phyloP scores from a whole-genome alignment of 2,888 invertebrate genomes.

The Deilephila elpenor region DNA sequence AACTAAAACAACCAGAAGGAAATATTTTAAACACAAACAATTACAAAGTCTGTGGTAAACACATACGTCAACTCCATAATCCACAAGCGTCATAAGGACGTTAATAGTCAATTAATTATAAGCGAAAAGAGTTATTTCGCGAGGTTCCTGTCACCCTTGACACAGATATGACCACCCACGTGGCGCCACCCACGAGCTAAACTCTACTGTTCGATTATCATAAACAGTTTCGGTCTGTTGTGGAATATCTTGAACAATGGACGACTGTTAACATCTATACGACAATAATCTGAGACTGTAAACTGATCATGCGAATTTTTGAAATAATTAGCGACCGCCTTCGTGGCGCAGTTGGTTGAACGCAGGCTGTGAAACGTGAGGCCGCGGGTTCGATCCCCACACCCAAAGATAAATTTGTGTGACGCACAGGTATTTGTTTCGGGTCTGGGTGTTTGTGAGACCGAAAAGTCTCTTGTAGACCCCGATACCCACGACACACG shows the following conservation, averaged over 20 bases:
- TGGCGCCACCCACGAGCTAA: constrained; percentile 52
- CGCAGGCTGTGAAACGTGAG: too few relatives aligned
- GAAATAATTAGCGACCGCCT: too few relatives aligned
- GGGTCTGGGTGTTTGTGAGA: too few relatives aligned
- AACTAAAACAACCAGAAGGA: too few relatives aligned
- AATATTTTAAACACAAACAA: too few relatives aligned
- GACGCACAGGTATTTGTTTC: too few relatives aligned
- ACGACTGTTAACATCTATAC: not conserved
- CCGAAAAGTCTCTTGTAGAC: too few relatives aligned
- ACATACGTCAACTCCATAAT: not conserved
- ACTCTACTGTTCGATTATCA: constrained; percentile 36
- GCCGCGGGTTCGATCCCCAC: too few relatives aligned
- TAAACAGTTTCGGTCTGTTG: constrained; percentile 18
- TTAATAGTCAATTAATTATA: not conserved
- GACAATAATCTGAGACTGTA: not conserved
- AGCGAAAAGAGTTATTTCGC: constrained; percentile 37
- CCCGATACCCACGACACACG: too few relatives aligned
- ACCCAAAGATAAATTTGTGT: too few relatives aligned
- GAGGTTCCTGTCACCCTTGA: constrained; percentile 70
- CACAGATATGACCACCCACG: constrained; percentile 67
- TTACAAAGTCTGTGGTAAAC: not conserved
- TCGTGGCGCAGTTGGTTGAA: too few relatives aligned
- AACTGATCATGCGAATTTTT: not conserved
- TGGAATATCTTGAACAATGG: constrained; percentile 16
- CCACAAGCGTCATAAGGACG: not conserved